Evolutionary conservation across 1,140 invertebrate genomes (phyloP).

Genomic region (Hypsibius dujardini): DNA sequence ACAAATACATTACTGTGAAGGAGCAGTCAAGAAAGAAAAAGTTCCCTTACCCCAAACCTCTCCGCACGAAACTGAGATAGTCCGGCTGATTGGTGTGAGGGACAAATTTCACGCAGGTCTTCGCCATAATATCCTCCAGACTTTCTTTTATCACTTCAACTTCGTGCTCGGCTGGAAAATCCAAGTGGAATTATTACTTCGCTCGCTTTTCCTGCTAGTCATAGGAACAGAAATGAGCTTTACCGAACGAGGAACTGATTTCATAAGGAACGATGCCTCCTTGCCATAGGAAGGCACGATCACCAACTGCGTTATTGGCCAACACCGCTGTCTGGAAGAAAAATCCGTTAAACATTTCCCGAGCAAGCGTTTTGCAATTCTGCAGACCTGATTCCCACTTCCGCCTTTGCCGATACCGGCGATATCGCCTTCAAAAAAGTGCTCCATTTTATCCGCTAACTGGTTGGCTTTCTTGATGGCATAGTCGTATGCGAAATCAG

Average conservation of each 20-base stretch:
- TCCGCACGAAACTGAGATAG: neutral
- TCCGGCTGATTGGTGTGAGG: neutral
- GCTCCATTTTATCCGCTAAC: neutral
- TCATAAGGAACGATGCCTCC: neutral
- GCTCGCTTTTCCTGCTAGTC: neutral
- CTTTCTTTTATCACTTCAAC: neutral
- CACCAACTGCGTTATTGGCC: neutral
- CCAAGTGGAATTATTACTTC: neutral
- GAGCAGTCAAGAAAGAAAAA: neutral
- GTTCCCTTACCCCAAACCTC: neutral
- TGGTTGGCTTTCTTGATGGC: neutral
- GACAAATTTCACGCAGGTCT: slow-evolving; percentile 13
- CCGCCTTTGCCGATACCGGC: slow-evolving; percentile 15
- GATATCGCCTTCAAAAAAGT: slow-evolving; percentile 14
- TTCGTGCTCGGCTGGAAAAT: neutral
- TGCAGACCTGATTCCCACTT: neutral
- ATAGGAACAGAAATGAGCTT: neutral
- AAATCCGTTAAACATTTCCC: neutral
- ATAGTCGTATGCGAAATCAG: neutral
- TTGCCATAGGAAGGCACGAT: neutral
- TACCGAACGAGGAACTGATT: slow-evolving; percentile 6
- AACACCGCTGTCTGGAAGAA: neutral
- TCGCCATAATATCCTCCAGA: neutral
- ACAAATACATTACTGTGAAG: neutral
- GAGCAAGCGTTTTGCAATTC: neutral